phyloP scores from a whole-genome alignment of 2,888 invertebrate species.

The Yponomeuta malinellus region DNA sequence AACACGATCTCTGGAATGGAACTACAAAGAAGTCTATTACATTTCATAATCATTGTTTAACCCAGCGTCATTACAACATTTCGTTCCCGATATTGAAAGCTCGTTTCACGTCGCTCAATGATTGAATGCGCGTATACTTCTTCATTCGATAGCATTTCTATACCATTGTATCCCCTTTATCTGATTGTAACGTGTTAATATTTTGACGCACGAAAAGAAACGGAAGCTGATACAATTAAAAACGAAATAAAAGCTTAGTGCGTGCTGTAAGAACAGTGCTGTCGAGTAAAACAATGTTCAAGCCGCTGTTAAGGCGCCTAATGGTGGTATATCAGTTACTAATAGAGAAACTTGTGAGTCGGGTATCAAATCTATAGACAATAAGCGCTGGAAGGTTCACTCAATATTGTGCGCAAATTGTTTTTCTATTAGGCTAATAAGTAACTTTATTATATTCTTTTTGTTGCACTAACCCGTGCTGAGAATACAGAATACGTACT shows the following conservation, averaged over 20 bases:
- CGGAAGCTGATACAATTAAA: constrained; percentile 9
- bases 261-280: neutral
- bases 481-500: no score
- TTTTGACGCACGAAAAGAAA: constrained; percentile 23
- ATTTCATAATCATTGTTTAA: constrained; percentile 64
- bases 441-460: no score
- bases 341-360: constrained; percentile 16
- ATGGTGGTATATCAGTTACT: constrained; percentile 4
- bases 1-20: constrained; percentile 15
- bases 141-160: constrained; percentile 23
- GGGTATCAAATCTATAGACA: neutral
- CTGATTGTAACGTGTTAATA: constrained; percentile 33
- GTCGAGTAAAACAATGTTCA: constrained; percentile 4
- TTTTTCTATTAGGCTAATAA: no score
- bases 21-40: constrained; percentile 35
- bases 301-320: neutral
- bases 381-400: neutral
- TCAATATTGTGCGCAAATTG: neutral
- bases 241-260: constrained; percentile 6
- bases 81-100: constrained; percentile 65
- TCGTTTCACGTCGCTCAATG: constrained; percentile 53
- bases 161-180: constrained; percentile 25
- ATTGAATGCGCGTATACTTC: constrained; percentile 17
- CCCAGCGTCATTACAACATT: constrained; percentile 54
- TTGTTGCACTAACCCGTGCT: no score